phyloP scores from a whole-genome alignment of 2,888 invertebrate genomes.

The Chouioia cunea region DNA sequence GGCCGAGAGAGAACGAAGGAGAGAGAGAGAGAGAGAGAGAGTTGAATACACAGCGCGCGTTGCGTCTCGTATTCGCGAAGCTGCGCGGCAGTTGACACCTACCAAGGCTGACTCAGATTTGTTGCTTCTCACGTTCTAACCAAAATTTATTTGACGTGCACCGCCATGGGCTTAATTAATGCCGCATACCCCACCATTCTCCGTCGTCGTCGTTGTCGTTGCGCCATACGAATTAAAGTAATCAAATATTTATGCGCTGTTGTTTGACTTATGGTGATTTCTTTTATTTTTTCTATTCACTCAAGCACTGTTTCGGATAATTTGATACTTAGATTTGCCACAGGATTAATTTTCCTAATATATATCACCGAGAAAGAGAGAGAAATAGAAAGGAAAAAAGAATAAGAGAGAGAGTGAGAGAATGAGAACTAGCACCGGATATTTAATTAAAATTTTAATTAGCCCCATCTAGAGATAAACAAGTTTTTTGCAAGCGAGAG shows the following conservation, averaged over 20 bases:
- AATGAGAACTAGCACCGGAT: conserved; percentile 13
- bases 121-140: conserved; percentile 68
- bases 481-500: conserved; percentile 13
- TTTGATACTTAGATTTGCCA: conserved; percentile 3
- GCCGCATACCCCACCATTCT: conserved; percentile 45
- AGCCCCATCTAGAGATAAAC: conserved; percentile 31
- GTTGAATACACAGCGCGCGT: too few species aligned
- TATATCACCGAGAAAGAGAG: background rate
- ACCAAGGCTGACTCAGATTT: conserved; percentile 65
- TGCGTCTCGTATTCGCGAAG: conserved; percentile 35
- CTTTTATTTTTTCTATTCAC: background rate
- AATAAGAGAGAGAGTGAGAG: too few species aligned
- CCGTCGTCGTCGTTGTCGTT: conserved; percentile 1
- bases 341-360: conserved; percentile 34
- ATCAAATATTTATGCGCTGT: conserved; percentile 53
- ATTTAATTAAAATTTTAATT: conserved; percentile 46
- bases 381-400: too few species aligned
- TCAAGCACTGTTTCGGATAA: background rate
- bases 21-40: too few species aligned
- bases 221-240: conserved; percentile 50
- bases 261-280: conserved; percentile 10
- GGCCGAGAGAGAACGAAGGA: background rate
- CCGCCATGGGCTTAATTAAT: conserved; percentile 62
- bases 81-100: conserved; percentile 64
- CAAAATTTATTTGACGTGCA: conserved; percentile 66